Evolutionary conservation across 2,888 invertebrate genomes (phyloP).

Genomic region (Dynastes maya): DNA sequence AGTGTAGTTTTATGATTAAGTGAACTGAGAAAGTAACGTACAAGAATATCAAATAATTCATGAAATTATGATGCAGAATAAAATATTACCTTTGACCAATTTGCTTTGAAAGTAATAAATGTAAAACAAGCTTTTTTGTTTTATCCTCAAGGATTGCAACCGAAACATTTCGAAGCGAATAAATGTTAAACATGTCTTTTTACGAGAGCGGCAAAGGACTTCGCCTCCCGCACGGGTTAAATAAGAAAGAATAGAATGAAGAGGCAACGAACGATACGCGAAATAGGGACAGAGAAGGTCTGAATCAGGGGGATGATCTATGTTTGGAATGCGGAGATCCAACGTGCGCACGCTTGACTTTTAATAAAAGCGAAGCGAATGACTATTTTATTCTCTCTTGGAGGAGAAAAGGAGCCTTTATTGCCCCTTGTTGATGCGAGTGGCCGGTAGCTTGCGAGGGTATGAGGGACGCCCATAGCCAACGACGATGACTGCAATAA

Average conservation of each 20-base stretch:
- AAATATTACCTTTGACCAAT: no score
- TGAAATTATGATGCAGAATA: no score
- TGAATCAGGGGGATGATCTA: constrained; percentile 61
- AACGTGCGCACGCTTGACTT: constrained; percentile 69
- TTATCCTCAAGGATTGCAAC: background rate
- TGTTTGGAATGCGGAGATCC: constrained; percentile 43
- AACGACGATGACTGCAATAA: constrained; percentile 45
- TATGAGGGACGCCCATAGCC: constrained; percentile 23
- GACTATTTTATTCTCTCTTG: constrained; percentile 65
- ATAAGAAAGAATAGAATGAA: constrained; percentile 63
- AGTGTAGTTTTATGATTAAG: no score
- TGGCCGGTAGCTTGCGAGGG: constrained; percentile 46
- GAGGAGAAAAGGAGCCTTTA: constrained; percentile 56
- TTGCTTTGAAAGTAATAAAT: no score
- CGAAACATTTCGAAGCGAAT: background rate
- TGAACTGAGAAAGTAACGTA: no score
- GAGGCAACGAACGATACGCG: constrained; percentile 61
- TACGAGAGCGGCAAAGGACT: constrained; percentile 55
- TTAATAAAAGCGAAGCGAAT: constrained; percentile 68
- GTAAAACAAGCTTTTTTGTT: background rate
- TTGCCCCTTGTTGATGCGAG: constrained; percentile 59
- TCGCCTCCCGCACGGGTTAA: constrained; percentile 60
- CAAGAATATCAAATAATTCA: no score
- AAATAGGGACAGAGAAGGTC: constrained; percentile 54
- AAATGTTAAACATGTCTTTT: constrained; percentile 26